phyloP scores from a whole-genome alignment of 2,113 vertebrate genomes.

The Heterotis niloticus region DNA sequence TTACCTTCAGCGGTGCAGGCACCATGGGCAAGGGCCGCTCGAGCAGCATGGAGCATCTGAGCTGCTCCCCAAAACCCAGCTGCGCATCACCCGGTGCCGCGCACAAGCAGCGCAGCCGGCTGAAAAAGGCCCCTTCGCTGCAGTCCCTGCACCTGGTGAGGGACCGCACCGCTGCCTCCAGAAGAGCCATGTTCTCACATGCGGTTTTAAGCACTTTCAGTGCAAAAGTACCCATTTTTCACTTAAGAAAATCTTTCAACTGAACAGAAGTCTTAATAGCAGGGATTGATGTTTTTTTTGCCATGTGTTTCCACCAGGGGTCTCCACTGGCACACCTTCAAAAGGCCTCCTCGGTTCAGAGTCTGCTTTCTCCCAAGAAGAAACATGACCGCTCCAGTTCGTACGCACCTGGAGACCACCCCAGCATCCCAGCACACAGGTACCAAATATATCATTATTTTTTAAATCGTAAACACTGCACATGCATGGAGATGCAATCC shows the following conservation, averaged over 20 bases:
- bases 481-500: too few species aligned
- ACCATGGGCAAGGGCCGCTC: constrained; percentile 65
- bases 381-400: constrained; percentile 71
- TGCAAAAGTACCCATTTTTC: too few species aligned
- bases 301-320: constrained; percentile 67
- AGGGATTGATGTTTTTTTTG: constrained; percentile 18
- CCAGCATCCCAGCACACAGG: constrained; percentile 63
- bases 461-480: too few species aligned
- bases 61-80: background rate
- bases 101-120: rapidly evolving
- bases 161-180: background rate
- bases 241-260: too few species aligned
- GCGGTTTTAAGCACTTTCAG: too few species aligned
- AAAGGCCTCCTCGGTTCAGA: constrained; percentile 81
- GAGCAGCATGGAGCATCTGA: constrained; percentile 73
- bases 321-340: constrained; percentile 77
- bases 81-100: background rate
- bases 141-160: constrained; percentile 75
- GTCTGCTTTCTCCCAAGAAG: constrained; percentile 68
- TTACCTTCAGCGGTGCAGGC: constrained; percentile 64
- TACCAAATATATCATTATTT: constrained; percentile 39
- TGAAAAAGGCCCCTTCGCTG: constrained; percentile 70
- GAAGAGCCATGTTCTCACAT: too few species aligned
- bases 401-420: constrained; percentile 67
- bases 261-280: too few species aligned